A percentile compares a stretch with the other conserved stretches of the same genome.
phyloP scores from a whole-genome alignment of 2,888 invertebrate genomes.

The Melinaea menophilus region DNA sequence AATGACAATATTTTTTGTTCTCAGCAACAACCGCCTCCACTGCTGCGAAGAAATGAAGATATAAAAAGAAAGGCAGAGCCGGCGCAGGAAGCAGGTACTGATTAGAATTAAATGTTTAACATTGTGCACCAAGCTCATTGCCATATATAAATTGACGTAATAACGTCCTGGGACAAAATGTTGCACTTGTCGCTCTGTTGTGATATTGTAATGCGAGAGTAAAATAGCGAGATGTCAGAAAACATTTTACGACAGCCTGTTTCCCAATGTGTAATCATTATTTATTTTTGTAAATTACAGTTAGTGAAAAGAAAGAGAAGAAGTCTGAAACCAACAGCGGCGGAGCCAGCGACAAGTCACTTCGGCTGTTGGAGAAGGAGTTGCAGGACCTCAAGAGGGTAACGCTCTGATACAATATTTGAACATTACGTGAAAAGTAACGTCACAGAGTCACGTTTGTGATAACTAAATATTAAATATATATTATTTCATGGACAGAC shows the following conservation, averaged over 20 bases:
- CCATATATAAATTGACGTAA: too few species aligned
- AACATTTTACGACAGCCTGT: too few species aligned
- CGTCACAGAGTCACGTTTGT: too few species aligned
- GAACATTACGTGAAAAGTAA: too few species aligned
- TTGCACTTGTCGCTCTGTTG: too few species aligned
- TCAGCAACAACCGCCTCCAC: not conserved
- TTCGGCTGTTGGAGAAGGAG: conserved; percentile 77
- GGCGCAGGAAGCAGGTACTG: conserved; percentile 32
- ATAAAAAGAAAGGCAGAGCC: conserved; percentile 47
- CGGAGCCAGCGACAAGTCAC: conserved; percentile 64
- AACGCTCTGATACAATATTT: conserved; percentile 17
- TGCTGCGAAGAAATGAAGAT: not conserved
- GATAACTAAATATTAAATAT: too few species aligned
- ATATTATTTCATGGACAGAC: conserved; percentile 44
- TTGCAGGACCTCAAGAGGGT: conserved; percentile 78
- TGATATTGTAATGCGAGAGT: too few species aligned
- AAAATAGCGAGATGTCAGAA: too few species aligned
- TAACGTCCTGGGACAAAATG: too few species aligned
- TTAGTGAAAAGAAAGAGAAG: conserved; percentile 49
- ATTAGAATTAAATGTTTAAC: not conserved
- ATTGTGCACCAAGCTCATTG: too few species aligned
- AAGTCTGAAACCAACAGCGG: conserved; percentile 48
- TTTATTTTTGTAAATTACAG: conserved; percentile 24
- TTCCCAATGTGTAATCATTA: too few species aligned
- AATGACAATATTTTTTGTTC: not conserved